A percentile compares a stretch with the other conserved stretches of the same genome.
Conservation (phyloP, 2,797 vertebrate genomes). For the Mycteria americana region DNA sequence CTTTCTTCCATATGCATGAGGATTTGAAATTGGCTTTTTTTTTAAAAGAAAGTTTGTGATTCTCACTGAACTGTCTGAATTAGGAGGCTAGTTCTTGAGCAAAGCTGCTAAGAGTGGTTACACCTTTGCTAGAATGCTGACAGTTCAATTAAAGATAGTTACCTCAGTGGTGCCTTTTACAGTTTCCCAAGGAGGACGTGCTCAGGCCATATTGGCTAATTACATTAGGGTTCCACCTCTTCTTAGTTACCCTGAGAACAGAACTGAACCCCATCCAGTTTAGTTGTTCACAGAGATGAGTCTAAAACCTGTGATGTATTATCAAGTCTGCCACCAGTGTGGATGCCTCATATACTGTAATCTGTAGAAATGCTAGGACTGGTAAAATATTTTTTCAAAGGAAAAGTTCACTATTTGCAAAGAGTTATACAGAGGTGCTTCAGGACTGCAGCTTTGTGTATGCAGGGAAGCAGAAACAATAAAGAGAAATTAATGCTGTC, state of each 20-base stretch:
- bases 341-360: neutral
- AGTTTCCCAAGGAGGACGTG: accelerated
- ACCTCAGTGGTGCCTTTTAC: neutral
- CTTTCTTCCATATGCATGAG: neutral
- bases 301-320: neutral
- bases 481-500: neutral
- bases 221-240: neutral
- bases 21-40: neutral
- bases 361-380: neutral
- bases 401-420: neutral
- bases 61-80: neutral
- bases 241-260: neutral
- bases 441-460: neutral
- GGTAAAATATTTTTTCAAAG: neutral
- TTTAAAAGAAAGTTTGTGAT: neutral
- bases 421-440: neutral
- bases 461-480: neutral
- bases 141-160: neutral
- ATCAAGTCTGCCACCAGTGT: neutral
- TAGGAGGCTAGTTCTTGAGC: neutral
- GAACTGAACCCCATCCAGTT: neutral
- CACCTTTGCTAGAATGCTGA: neutral
- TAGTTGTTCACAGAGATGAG: neutral
- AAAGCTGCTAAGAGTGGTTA: neutral
- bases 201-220: neutral